Percentiles rank a stretch among this genome's conserved stretches.
phyloP scores from a whole-genome alignment of 2,888 invertebrate species.

The Drosophila diplacantha region DNA sequence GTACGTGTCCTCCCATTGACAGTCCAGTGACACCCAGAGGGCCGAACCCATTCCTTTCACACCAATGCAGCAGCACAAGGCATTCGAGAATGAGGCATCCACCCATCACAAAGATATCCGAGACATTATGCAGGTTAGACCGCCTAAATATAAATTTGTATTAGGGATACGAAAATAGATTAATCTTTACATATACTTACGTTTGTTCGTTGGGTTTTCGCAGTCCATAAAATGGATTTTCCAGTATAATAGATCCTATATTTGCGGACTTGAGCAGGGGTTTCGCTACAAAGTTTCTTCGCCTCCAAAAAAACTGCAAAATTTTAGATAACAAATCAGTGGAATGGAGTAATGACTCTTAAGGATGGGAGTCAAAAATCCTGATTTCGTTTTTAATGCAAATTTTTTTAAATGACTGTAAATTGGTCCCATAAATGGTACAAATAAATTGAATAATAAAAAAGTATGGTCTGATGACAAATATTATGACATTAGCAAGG shows the following conservation, averaged over 20 bases:
- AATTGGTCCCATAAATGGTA: constrained; percentile 7
- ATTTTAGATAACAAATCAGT: background rate
- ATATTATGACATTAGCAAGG: constrained; percentile 1
- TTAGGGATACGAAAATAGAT: background rate
- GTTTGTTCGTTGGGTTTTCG: constrained; percentile 92
- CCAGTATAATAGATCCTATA: constrained; percentile 94
- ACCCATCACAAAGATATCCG: constrained; percentile 99
- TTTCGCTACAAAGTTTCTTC: constrained; percentile 92
- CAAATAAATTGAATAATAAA: background rate
- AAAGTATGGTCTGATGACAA: background rate
- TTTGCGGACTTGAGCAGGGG: constrained; percentile 92
- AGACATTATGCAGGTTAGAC: constrained; percentile 95
- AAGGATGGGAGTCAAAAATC: background rate
- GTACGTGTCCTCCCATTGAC: constrained; percentile 98
- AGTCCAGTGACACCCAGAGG: constrained; percentile 96
- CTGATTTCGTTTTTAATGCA: background rate
- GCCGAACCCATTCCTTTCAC: constrained; percentile 92
- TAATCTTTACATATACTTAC: constrained; percentile 78
- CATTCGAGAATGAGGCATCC: constrained; percentile 96
- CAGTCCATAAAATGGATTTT: constrained; percentile 97
- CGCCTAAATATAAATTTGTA: constrained; percentile 80
- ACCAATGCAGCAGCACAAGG: constrained; percentile 94
- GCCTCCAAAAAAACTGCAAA: constrained; percentile 91
- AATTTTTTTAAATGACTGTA: background rate
- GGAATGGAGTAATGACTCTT: background rate